Evolutionary conservation across 2,113 vertebrate genomes (phyloP).

Genomic region (Gambusia holbrooki): DNA sequence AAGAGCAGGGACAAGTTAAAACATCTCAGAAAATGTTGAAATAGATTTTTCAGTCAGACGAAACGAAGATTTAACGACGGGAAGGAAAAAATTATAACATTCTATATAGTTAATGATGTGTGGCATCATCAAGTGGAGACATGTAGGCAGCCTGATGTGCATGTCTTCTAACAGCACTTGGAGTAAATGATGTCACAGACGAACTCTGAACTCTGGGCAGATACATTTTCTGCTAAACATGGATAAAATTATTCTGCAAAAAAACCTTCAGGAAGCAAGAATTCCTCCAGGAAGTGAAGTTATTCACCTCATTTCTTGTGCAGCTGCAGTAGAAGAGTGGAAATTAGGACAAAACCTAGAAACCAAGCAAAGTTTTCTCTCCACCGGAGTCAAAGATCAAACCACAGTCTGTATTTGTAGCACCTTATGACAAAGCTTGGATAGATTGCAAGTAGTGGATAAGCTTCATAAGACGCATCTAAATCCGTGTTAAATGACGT

Average conservation of each 20-base stretch:
- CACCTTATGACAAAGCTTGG: background rate
- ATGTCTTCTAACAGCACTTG: background rate
- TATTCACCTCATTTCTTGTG: background rate
- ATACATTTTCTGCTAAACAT: background rate
- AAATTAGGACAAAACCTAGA: background rate
- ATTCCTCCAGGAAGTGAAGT: background rate
- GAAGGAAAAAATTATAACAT: background rate
- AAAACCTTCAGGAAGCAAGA: background rate
- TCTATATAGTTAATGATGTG: background rate
- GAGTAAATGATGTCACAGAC: background rate
- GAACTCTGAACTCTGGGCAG: background rate
- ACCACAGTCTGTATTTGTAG: background rate
- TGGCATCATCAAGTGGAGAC: background rate
- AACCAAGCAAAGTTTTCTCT: background rate
- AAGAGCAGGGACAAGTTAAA: background rate
- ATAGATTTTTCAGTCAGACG: background rate
- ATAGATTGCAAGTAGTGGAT: background rate
- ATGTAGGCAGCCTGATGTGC: background rate
- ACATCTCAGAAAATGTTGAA: background rate
- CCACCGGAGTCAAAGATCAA: background rate
- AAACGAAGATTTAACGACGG: background rate
- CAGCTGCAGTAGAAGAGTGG: background rate
- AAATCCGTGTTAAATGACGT: slow-evolving; percentile 5
- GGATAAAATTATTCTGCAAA: background rate
- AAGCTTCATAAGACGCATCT: background rate